Conservation (phyloP, 2,113 vertebrate species). For the Amia ocellicauda region DNA sequence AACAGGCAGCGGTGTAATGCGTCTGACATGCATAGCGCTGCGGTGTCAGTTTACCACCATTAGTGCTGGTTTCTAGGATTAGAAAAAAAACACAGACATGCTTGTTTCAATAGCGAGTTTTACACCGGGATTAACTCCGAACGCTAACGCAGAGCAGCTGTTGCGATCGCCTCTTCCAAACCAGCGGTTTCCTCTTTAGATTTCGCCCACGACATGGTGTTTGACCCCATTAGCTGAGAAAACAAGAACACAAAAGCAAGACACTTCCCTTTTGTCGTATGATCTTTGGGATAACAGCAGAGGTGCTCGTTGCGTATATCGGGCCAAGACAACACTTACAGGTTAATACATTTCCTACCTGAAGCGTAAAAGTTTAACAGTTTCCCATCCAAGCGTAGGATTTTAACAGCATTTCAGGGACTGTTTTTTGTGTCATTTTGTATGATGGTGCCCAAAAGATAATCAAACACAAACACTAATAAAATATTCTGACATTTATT, state of each 20-base stretch:
- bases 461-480: no score
- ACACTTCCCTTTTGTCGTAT: neutral
- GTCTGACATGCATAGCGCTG: neutral
- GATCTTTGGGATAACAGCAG: neutral
- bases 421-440: no score
- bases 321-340: neutral
- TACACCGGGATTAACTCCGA: constrained; percentile 17
- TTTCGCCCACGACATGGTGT: neutral
- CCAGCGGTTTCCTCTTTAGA: neutral
- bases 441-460: no score
- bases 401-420: no score
- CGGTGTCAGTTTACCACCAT: constrained; percentile 4
- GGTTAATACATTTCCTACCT: no score
- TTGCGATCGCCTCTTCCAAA: constrained; percentile 6
- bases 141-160: constrained; percentile 19
- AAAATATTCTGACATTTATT: no score
- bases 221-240: neutral
- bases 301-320: neutral
- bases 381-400: no score
- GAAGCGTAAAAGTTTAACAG: no score
- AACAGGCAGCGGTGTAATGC: neutral
- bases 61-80: constrained; percentile 8
- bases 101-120: constrained; percentile 14
- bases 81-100: constrained; percentile 10
- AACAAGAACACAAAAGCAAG: no score